phyloP scores from a whole-genome alignment of 2,797 vertebrate genomes.

The Vultur gryphus region DNA sequence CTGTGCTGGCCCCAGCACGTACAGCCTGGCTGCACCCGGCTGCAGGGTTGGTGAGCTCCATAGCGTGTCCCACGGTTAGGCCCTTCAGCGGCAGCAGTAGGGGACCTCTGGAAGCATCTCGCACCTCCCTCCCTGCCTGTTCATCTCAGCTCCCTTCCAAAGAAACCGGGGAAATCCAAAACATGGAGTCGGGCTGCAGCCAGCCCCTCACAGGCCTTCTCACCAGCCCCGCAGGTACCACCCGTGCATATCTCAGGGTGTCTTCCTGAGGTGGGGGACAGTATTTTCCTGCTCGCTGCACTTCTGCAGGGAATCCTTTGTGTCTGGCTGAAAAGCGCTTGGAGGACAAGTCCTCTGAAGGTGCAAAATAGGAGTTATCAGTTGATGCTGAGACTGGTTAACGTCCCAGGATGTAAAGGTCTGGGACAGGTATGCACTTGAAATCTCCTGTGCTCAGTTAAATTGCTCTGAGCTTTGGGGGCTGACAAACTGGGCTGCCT shows the following conservation, averaged over 20 bases:
- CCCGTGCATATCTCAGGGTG: background rate
- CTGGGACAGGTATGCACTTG: background rate
- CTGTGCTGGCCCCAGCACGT: rapidly evolving
- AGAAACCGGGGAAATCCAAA: background rate
- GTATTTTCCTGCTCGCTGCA: background rate
- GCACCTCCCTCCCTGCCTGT: background rate
- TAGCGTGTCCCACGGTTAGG: rapidly evolving
- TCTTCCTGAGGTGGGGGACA: background rate
- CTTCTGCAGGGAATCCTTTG: background rate
- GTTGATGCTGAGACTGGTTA: background rate
- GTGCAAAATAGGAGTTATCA: background rate
- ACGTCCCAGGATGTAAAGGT: background rate
- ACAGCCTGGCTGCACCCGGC: background rate
- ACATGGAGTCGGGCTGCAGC: rapidly evolving
- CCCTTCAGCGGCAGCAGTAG: background rate
- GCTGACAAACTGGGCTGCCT: conserved; percentile 21
- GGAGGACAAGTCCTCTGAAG: background rate
- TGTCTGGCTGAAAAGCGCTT: background rate
- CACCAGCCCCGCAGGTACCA: background rate
- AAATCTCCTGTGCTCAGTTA: background rate
- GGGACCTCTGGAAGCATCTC: background rate
- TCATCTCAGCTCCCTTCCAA: background rate
- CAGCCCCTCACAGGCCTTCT: background rate
- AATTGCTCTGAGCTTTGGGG: conserved; percentile 44
- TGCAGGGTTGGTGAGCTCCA: background rate